phyloP scores from a whole-genome alignment of 2,113 vertebrate species.

The Paedocypris sp. region DNA sequence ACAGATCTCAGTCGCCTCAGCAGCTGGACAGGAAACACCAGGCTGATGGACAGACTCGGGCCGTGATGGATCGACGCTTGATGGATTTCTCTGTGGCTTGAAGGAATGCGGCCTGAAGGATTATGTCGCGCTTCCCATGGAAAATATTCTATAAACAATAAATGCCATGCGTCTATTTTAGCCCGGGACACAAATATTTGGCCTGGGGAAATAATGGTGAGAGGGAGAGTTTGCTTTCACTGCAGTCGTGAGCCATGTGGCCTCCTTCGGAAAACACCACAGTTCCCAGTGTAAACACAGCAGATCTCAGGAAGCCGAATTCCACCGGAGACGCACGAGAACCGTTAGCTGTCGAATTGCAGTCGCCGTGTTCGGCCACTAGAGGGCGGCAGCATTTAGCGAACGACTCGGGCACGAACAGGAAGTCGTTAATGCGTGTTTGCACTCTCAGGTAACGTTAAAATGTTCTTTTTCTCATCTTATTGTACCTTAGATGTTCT shows the following conservation, averaged over 20 bases:
- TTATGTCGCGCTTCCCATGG: slow-evolving; percentile 38
- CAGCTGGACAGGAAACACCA: no score
- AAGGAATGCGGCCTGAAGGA: slow-evolving; percentile 22
- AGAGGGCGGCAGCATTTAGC: no score
- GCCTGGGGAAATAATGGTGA: slow-evolving; percentile 9
- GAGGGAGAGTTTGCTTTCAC: slow-evolving; percentile 11
- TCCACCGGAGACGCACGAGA: no score
- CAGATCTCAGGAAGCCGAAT: neutral
- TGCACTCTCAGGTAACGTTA: no score
- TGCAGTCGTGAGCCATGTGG: slow-evolving; percentile 11
- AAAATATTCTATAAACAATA: slow-evolving; percentile 51
- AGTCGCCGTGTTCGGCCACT: no score
- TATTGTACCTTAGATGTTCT: no score
- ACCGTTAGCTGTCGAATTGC: no score
- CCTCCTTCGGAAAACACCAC: neutral
- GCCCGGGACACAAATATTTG: slow-evolving; percentile 11
- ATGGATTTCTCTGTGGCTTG: neutral
- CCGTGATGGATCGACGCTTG: neutral
- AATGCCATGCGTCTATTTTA: slow-evolving; percentile 47
- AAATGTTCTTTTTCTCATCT: no score
- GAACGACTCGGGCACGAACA: no score
- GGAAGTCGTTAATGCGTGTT: no score
- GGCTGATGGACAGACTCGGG: no score
- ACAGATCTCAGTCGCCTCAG: no score
- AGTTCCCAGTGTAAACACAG: neutral